Percentiles rank a stretch among this genome's conserved stretches.
These are phyloP conservation scores for Ephialtes manifestator DNA, from an alignment of 2,888 invertebrate genomes.

Conservation along the genomic window DNA sequence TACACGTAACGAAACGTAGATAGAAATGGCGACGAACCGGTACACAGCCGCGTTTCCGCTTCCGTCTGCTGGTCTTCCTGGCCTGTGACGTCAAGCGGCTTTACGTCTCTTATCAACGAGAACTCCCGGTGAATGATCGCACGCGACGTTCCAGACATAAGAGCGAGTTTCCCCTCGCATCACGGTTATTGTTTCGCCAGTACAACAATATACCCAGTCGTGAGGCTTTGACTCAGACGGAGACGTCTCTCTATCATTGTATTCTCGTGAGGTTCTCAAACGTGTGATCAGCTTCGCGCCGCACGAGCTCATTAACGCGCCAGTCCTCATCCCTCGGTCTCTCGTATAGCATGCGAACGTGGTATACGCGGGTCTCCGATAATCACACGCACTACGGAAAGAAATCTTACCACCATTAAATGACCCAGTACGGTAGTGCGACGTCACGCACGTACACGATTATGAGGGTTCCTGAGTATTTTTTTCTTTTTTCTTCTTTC, in stretches of 20 bases:
- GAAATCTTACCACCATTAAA: constrained; percentile 13
- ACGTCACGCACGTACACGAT: constrained; percentile 10
- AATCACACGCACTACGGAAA: constrained; percentile 36
- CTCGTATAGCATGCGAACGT: not conserved
- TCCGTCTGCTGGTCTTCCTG: constrained; percentile 41
- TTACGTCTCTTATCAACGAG: constrained; percentile 40
- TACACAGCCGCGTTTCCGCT: constrained; percentile 44
- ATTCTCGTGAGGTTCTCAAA: constrained; percentile 19
- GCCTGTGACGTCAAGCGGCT: not conserved
- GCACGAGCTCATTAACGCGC: constrained; percentile 47
- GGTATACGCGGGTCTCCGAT: constrained; percentile 8
- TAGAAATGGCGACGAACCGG: constrained; percentile 33
- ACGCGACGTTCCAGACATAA: constrained; percentile 39
- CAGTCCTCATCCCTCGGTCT: constrained; percentile 20
- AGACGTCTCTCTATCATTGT: not conserved
- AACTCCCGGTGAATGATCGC: constrained; percentile 50
- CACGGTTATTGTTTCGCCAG: constrained; percentile 38
- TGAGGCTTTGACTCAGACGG: not conserved
- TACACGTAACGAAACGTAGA: constrained; percentile 24
- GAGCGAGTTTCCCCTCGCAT: constrained; percentile 3
- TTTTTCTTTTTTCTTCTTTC: not conserved
- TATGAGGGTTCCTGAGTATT: not conserved
- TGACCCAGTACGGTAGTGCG: not conserved
- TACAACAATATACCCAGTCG: constrained; percentile 38
- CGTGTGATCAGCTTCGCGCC: constrained; percentile 16